A percentile compares a stretch with the other conserved stretches of the same genome.
These are phyloP conservation scores for Sternarchorhynchus goeldii DNA, from an alignment of 2,797 vertebrate species.

Conservation along the genomic window DNA sequence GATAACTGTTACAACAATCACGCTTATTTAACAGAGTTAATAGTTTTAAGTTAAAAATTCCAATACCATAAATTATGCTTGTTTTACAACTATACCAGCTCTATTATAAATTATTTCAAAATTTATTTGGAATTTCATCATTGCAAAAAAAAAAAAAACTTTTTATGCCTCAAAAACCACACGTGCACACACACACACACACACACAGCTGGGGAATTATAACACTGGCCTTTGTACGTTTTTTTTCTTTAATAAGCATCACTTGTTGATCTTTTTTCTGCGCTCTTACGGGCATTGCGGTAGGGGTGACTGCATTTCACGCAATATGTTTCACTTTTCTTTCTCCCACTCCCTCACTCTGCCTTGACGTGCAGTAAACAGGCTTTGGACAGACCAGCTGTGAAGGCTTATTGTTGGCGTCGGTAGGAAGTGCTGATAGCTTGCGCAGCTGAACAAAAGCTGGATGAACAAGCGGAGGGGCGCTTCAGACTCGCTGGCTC, in stretches of 20 bases:
- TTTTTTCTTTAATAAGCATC: not conserved
- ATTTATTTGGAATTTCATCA: too few species aligned
- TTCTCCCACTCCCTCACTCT: slow-evolving; percentile 44
- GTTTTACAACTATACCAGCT: too few species aligned
- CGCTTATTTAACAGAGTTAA: too few species aligned
- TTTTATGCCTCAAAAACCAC: too few species aligned
- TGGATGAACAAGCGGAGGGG: slow-evolving; percentile 84
- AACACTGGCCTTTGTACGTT: too few species aligned
- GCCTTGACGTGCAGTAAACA: slow-evolving; percentile 87
- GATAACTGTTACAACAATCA: too few species aligned
- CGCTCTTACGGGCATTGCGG: slow-evolving; percentile 14
- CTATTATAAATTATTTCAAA: too few species aligned
- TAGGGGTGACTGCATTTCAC: slow-evolving; percentile 45
- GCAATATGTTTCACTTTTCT: slow-evolving; percentile 82
- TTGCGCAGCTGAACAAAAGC: slow-evolving; percentile 90
- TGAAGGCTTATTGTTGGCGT: slow-evolving; percentile 88
- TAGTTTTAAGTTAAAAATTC: too few species aligned
- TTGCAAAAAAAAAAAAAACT: too few species aligned
- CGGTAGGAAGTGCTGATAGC: slow-evolving; percentile 89
- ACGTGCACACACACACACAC: too few species aligned
- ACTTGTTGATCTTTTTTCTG: slow-evolving; percentile 22
- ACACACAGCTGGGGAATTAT: too few species aligned
- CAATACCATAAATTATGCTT: too few species aligned
- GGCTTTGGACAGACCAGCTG: slow-evolving; percentile 86
- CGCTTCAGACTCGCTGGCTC: slow-evolving; percentile 85